These are phyloP conservation scores for Drosophila erecta DNA, from an alignment of 1,140 invertebrate species.

Conservation along the genomic window DNA sequence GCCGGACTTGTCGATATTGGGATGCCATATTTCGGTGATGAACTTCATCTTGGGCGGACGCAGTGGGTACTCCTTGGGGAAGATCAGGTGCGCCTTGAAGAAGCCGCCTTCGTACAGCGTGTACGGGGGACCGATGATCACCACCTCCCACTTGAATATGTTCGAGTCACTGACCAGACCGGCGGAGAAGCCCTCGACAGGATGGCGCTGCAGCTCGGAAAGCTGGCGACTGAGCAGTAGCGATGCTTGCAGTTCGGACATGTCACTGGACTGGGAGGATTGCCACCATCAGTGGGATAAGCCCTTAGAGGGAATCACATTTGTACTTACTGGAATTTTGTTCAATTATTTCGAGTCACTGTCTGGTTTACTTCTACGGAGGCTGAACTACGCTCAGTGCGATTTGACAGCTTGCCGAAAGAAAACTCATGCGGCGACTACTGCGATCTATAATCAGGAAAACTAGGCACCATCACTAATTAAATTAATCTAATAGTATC, in stretches of 20 bases:
- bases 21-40: slow-evolving; percentile 99
- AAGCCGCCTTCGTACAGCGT: slow-evolving; percentile 99
- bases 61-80: slow-evolving; percentile 99
- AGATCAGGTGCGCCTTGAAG: slow-evolving; percentile 97
- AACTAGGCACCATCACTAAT: too few relatives aligned
- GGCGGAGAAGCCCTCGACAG: slow-evolving; percentile 93
- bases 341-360: slow-evolving; percentile 55
- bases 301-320: too few relatives aligned
- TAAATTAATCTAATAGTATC: too few relatives aligned
- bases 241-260: slow-evolving; percentile 97
- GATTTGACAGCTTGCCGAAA: slow-evolving; percentile 43
- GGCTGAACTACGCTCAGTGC: slow-evolving; percentile 54
- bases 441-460: background rate
- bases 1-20: slow-evolving; percentile 98
- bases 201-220: slow-evolving; percentile 98
- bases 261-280: slow-evolving; percentile 73
- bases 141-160: slow-evolving; percentile 99
- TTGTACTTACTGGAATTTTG: slow-evolving; percentile 70
- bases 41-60: slow-evolving; percentile 99
- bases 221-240: slow-evolving; percentile 97
- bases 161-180: slow-evolving; percentile 97
- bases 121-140: slow-evolving; percentile 99
- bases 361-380: slow-evolving; percentile 27
- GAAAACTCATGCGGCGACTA: slow-evolving; percentile 1
- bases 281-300: background rate